These are phyloP conservation scores for Hucho hucho DNA, from an alignment of 2,113 vertebrate genomes.

Conservation along the genomic window DNA sequence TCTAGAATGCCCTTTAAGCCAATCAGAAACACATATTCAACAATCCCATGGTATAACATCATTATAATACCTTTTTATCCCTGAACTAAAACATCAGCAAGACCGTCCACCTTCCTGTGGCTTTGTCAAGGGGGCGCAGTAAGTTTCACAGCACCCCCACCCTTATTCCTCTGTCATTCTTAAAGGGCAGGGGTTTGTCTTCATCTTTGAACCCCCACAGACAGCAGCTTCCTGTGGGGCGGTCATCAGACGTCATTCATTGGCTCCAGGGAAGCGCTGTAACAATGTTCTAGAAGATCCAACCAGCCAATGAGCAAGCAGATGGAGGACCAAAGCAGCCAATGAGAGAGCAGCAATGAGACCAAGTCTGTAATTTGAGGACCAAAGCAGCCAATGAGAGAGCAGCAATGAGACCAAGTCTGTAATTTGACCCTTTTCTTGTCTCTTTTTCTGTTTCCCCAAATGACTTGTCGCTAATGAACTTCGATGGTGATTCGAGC, in stretches of 20 bases:
- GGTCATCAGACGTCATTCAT: slow-evolving; percentile 28
- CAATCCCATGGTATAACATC: background rate
- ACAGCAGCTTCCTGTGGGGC: slow-evolving; percentile 21
- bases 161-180: background rate
- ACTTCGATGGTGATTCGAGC: slow-evolving; percentile 38
- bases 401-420: slow-evolving; percentile 43
- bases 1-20: background rate
- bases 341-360: slow-evolving; percentile 57
- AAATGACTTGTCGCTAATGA: slow-evolving; percentile 36
- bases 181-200: background rate
- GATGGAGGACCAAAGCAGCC: slow-evolving; percentile 55
- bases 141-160: slow-evolving; percentile 1
- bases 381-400: slow-evolving; percentile 63
- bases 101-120: slow-evolving; percentile 4
- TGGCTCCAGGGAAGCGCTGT: slow-evolving; percentile 25
- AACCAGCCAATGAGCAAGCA: slow-evolving; percentile 49
- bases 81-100: slow-evolving; percentile 33
- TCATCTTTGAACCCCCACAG: slow-evolving; percentile 30
- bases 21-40: background rate
- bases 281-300: slow-evolving; percentile 57
- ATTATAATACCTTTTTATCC: background rate
- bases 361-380: too few species aligned
- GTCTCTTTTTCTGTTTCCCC: slow-evolving; percentile 39
- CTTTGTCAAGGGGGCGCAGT: slow-evolving; percentile 8
- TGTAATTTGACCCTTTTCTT: slow-evolving; percentile 17